These are phyloP conservation scores for Turritopsis dohrnii DNA, from an alignment of 30 jellyfish, hydroid and myxozoan species.

Conservation along the genomic window DNA sequence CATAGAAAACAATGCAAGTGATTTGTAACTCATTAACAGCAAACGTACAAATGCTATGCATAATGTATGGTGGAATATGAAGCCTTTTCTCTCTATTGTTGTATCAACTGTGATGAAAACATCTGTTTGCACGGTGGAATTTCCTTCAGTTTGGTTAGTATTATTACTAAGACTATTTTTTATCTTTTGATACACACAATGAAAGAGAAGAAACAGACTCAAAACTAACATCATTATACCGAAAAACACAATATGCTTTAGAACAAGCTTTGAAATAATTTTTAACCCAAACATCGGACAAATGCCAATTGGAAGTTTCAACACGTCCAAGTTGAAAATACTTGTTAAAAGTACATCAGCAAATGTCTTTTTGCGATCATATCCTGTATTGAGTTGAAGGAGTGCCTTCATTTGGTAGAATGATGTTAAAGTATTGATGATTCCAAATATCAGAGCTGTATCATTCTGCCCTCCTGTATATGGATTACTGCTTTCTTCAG, in stretches of 20 bases:
- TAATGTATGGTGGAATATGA: not conserved
- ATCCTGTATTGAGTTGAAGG: not conserved
- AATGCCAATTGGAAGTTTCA: not conserved
- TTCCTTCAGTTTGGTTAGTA: not conserved
- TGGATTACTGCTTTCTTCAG: not conserved
- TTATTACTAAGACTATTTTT: not conserved
- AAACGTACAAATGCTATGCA: not conserved
- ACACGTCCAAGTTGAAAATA: not conserved
- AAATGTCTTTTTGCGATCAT: not conserved
- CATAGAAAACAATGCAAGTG: not conserved
- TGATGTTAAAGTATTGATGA: not conserved
- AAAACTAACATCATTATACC: not conserved
- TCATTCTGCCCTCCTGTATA: not conserved
- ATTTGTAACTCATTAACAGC: not conserved
- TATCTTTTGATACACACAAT: not conserved
- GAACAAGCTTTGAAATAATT: not conserved
- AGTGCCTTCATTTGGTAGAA: not conserved
- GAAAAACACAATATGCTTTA: not conserved
- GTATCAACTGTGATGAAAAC: not conserved
- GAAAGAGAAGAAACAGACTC: not conserved
- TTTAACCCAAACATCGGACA: not conserved
- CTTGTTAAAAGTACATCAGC: not conserved
- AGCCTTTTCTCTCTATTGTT: not conserved
- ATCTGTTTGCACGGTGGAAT: not conserved
- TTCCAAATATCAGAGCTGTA: not conserved